Evolutionary conservation across 2,797 vertebrate species (phyloP).

Genomic region (Periparus ater): DNA sequence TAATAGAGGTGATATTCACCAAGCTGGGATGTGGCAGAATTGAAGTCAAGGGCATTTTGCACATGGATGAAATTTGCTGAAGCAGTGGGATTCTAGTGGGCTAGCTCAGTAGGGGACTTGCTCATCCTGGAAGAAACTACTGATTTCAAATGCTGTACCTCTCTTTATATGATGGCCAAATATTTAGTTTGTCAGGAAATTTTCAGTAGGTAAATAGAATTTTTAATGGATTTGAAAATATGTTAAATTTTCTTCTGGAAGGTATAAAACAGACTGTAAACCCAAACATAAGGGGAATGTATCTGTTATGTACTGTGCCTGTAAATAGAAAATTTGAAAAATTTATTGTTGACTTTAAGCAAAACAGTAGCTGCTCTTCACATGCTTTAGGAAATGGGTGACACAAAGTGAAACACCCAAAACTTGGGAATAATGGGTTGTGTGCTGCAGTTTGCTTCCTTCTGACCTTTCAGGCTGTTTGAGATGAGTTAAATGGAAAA

Average conservation of each 20-base stretch:
- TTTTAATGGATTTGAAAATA: not conserved
- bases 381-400: not conserved
- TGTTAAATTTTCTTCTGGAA: not conserved
- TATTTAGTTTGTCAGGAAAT: not conserved
- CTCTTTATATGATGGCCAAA: not conserved
- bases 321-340: not conserved
- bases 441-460: not conserved
- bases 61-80: rapidly evolving
- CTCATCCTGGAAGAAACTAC: not conserved
- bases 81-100: not conserved
- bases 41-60: not conserved
- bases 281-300: not conserved
- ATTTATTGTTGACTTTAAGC: not conserved
- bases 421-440: not conserved
- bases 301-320: not conserved
- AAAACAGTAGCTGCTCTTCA: not conserved
- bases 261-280: not conserved
- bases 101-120: not conserved
- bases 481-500: not conserved
- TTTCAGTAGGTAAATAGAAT: not conserved
- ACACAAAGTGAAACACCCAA: not conserved
- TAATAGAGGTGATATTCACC: not conserved
- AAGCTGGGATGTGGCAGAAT: not conserved
- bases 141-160: not conserved
- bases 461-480: not conserved